A percentile compares a stretch with the other conserved stretches of the same genome.
Evolutionary conservation across 2,797 vertebrate genomes (phyloP).

Genomic region (Scyliorhinus canicula): DNA sequence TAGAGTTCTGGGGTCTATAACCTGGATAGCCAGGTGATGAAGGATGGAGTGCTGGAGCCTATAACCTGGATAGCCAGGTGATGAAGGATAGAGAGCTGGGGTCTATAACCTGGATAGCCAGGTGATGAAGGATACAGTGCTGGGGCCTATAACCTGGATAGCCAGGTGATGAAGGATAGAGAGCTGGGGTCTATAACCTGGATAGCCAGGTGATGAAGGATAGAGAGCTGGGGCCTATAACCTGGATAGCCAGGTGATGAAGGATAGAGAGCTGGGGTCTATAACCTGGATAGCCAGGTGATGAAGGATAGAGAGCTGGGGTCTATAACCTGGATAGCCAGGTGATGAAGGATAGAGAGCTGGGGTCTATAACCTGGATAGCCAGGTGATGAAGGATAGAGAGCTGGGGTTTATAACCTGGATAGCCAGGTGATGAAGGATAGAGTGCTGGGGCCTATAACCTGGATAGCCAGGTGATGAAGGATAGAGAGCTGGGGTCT

Average conservation of each 20-base stretch:
- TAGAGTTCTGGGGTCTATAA: too few relatives aligned
- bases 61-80: background rate
- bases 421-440: background rate
- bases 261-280: too few relatives aligned
- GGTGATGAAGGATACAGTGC: too few relatives aligned
- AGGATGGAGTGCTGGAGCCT: too few relatives aligned
- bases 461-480: background rate
- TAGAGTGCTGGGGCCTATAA: too few relatives aligned
- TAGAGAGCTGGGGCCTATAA: too few relatives aligned
- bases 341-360: too few relatives aligned
- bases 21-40: background rate
- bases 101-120: background rate
- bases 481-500: too few relatives aligned
- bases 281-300: background rate
- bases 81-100: too few relatives aligned
- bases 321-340: background rate
- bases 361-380: background rate
- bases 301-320: too few relatives aligned
- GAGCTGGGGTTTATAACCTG: background rate
- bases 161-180: background rate
- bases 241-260: background rate
- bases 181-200: background rate
- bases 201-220: background rate
- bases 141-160: background rate
- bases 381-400: background rate